Evolutionary conservation across 1,140 invertebrate species (phyloP).

Genomic region (Drosophila biarmipes): DNA sequence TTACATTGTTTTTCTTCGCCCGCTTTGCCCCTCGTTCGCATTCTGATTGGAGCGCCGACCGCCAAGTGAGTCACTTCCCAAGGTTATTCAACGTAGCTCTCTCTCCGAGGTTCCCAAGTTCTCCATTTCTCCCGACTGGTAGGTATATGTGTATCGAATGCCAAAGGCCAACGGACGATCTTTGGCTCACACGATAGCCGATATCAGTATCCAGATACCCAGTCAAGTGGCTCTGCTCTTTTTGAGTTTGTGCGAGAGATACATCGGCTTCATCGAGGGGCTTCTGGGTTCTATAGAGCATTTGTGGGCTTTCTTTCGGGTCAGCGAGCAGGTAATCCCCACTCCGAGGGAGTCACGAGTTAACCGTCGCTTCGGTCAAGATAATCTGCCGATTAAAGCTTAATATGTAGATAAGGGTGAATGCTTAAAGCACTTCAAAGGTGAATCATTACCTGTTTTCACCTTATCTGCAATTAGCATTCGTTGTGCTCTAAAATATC

Average conservation of each 20-base stretch:
- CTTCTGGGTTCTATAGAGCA: slow-evolving; percentile 24
- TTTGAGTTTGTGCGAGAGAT: slow-evolving; percentile 11
- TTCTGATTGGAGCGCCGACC: slow-evolving; percentile 31
- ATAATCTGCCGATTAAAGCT: slow-evolving; percentile 1
- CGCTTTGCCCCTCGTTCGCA: slow-evolving; percentile 26
- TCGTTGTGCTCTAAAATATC: neutral
- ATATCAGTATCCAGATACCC: slow-evolving; percentile 23
- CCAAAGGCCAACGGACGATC: slow-evolving; percentile 59
- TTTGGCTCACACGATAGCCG: slow-evolving; percentile 38
- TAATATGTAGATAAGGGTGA: neutral
- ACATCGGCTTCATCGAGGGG: slow-evolving; percentile 10
- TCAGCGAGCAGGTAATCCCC: neutral
- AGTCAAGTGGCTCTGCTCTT: neutral
- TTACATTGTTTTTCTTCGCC: slow-evolving; percentile 31
- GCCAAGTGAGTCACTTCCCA: slow-evolving; percentile 54
- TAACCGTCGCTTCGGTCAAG: neutral
- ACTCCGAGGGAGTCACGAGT: neutral
- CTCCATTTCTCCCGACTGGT: slow-evolving; percentile 18
- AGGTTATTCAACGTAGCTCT: slow-evolving; percentile 50
- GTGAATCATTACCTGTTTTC: neutral
- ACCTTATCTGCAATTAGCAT: slow-evolving; percentile 1
- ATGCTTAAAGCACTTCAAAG: neutral
- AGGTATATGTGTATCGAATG: neutral
- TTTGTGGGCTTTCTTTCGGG: slow-evolving; percentile 31
- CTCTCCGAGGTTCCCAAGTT: neutral